These are phyloP conservation scores for Emydura subglobosa DNA, from an alignment of 2,113 vertebrate species.

Conservation along the genomic window DNA sequence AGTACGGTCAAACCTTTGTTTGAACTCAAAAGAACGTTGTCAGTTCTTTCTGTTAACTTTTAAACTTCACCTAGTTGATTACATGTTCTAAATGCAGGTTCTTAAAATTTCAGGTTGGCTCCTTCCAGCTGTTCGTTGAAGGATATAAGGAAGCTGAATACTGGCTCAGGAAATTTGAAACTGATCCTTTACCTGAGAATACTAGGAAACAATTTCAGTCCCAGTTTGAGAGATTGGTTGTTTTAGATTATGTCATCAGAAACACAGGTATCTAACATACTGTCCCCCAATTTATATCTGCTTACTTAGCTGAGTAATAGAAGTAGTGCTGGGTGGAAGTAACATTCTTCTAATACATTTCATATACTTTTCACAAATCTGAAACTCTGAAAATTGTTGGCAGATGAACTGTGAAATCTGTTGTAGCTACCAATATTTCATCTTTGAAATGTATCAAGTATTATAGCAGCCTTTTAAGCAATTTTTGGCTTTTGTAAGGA, in stretches of 20 bases:
- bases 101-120: conserved; percentile 89
- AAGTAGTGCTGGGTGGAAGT: not conserved
- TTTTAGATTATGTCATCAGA: conserved; percentile 96
- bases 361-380: not conserved
- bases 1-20: not conserved
- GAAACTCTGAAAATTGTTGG: not conserved
- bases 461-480: not conserved
- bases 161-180: conserved; percentile 98
- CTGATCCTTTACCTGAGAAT: conserved; percentile 96
- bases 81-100: conserved; percentile 51
- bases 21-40: not conserved
- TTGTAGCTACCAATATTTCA: not conserved
- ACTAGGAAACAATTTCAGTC: conserved; percentile 96
- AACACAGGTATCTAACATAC: conserved; percentile 88
- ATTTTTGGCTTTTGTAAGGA: not conserved
- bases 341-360: not conserved
- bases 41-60: not conserved
- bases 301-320: not conserved
- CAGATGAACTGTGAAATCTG: not conserved
- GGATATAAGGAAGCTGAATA: conserved; percentile 94
- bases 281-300: fast-evolving
- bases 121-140: conserved; percentile 97
- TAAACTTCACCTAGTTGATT: not conserved
- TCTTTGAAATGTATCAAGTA: not conserved
- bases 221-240: conserved; percentile 94